Evolutionary conservation across 2,888 invertebrate genomes (phyloP), one percentile per base, ranked within the genome.

Genomic region (Lasioglossum malachurum): DNA sequence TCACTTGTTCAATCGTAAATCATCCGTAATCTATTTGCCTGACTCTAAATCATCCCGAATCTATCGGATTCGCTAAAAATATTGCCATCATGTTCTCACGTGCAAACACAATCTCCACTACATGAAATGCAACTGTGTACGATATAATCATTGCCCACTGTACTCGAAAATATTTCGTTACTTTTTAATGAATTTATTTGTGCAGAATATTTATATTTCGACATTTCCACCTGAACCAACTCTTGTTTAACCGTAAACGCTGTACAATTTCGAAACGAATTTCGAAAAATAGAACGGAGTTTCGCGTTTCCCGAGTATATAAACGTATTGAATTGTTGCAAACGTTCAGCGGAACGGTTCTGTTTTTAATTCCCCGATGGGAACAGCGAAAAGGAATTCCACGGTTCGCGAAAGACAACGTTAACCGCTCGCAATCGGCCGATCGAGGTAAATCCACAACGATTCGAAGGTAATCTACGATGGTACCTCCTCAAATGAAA

Each of bases 381-480:
- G 31, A 64, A 31, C 64, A 31, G 64, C 7, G 64, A 31, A 64
- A 64, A 64, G 64, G 16, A 64, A 64, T 64, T 64, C 64, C 31
- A 31, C 14, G 53, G 31, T 64, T 64, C 64, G 27, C 27, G 31
- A 64, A 27, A 64, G 49, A 78, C 27, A 23, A 57, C 53, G 31
- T 12, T 23, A 57, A 41, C 16, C 46, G 57, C 14, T 78, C 77
- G 27, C 38, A 64, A 41, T 27, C 16, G 16, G 38, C 49, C 71
- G 72, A 64, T 82, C 67, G 75, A n/a, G 60, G 10, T 64, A 74
- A 82, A 77, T 82, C 76, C 82, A 67, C 35, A 72, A 75, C 75
- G 71, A 83, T 84, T 75, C 49, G 53, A 46, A 69, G 69, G 83
- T 78, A 71, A 78, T 83, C 77, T 78, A 49, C 83, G 83, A 46